Percentiles rank a stretch among this genome's conserved stretches.
These are phyloP conservation scores for Branchipolynoe longqiensis DNA, from an alignment of 2,888 invertebrate species.

Conservation along the genomic window DNA sequence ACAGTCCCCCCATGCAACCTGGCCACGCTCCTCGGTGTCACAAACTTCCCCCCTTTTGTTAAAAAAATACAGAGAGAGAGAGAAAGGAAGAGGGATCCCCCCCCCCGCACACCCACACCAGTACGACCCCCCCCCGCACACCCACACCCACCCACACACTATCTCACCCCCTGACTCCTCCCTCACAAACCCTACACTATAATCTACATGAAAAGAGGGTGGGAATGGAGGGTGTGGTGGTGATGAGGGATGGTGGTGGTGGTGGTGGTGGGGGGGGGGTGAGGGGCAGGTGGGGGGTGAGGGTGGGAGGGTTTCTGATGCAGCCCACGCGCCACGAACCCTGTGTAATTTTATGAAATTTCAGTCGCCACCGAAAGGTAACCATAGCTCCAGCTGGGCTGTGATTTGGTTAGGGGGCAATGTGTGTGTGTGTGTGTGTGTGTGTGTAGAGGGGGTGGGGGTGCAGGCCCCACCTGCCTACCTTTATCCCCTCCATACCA, in stretches of 20 bases:
- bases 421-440: background rate
- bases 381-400: slow-evolving; percentile 40
- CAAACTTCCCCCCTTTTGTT: slow-evolving; percentile 24
- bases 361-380: slow-evolving; percentile 22
- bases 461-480: slow-evolving; percentile 7
- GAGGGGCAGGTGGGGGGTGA: background rate
- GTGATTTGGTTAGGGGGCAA: background rate
- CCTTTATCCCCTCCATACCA: background rate
- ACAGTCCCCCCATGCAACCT: background rate
- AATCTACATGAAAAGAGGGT: background rate
- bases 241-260: background rate
- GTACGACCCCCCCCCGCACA: too few species aligned
- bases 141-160: too few species aligned
- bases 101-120: too few species aligned
- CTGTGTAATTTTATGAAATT: slow-evolving; percentile 48
- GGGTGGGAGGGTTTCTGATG: too few species aligned
- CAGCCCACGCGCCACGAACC: too few species aligned
- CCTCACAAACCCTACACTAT: background rate
- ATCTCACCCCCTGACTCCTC: slow-evolving; percentile 3
- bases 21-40: background rate
- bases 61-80: slow-evolving; percentile 6
- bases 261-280: background rate
- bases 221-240: background rate
- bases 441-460: background rate
- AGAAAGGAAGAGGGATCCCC: too few species aligned